Evolutionary conservation across 2,113 vertebrate species (phyloP).

Genomic region (Grammomys dolichurus): DNA sequence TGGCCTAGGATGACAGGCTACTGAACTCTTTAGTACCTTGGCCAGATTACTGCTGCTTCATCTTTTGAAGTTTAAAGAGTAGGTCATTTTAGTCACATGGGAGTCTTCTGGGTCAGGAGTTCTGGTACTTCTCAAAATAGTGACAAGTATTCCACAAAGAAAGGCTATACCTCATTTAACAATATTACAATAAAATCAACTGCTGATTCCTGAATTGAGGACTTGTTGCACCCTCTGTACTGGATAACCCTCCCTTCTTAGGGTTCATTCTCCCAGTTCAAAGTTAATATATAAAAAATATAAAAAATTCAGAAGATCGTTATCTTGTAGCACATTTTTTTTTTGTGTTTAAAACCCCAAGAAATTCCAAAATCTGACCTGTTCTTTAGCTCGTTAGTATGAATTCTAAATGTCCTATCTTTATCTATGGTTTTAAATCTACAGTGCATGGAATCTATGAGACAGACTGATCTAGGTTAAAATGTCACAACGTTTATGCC

Average conservation of each 20-base stretch:
- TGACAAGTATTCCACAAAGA: not conserved
- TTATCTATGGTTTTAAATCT: constrained; percentile 47
- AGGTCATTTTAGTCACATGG: not conserved
- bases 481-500: not conserved
- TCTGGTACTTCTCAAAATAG: constrained; percentile 19
- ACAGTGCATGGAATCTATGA: not conserved
- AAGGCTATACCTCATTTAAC: not conserved
- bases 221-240: constrained; percentile 14
- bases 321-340: constrained; percentile 77
- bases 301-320: constrained; percentile 78
- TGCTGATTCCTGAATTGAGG: not conserved
- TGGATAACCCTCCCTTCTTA: constrained; percentile 28
- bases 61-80: constrained; percentile 33
- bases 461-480: not conserved
- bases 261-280: constrained; percentile 73
- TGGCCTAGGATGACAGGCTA: not conserved
- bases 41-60: not conserved
- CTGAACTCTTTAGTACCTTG: not conserved
- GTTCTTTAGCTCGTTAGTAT: constrained; percentile 77
- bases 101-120: not conserved
- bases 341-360: constrained; percentile 78
- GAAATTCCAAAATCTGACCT: constrained; percentile 79
- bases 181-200: not conserved
- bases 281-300: constrained; percentile 80
- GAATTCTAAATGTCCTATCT: constrained; percentile 43